Evolutionary conservation across 2,113 vertebrate genomes (phyloP).

Genomic region (Gymnocephalus cernua): DNA sequence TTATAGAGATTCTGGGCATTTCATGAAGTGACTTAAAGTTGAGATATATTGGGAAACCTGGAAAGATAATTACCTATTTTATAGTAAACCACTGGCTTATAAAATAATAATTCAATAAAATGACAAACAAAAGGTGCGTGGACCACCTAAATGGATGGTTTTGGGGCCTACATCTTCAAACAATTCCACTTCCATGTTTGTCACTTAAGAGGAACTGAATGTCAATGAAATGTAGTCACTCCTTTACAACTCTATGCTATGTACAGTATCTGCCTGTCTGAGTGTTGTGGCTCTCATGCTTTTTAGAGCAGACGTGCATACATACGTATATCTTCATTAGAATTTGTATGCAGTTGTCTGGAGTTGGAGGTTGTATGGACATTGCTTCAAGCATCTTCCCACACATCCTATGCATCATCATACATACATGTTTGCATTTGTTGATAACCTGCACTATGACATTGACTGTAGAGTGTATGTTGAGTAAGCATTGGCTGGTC

Average conservation of each 20-base stretch:
- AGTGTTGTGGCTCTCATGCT: not conserved
- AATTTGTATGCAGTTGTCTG: not conserved
- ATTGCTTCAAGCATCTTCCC: conserved; percentile 4
- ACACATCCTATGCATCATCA: not conserved
- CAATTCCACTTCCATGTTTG: not conserved
- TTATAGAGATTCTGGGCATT: not conserved
- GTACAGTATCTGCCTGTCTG: not conserved
- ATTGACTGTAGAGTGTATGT: not conserved
- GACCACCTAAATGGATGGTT: not conserved
- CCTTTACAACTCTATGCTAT: not conserved
- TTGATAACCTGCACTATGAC: not conserved
- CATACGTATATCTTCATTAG: not conserved
- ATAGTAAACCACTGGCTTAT: not conserved
- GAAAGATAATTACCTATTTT: not conserved
- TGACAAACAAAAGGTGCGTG: not conserved
- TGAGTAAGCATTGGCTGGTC: not conserved
- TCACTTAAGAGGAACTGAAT: not conserved
- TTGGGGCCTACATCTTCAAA: not conserved
- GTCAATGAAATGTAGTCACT: not conserved
- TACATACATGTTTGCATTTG: not conserved
- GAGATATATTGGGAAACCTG: not conserved
- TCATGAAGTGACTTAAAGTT: not conserved
- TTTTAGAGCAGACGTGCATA: not conserved
- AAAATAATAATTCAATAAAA: not conserved
- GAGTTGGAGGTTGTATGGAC: not conserved